Evolutionary conservation across 2,113 vertebrate genomes (phyloP), one percentile per base, ranked within the genome.

Genomic region (Hyla sarda): DNA sequence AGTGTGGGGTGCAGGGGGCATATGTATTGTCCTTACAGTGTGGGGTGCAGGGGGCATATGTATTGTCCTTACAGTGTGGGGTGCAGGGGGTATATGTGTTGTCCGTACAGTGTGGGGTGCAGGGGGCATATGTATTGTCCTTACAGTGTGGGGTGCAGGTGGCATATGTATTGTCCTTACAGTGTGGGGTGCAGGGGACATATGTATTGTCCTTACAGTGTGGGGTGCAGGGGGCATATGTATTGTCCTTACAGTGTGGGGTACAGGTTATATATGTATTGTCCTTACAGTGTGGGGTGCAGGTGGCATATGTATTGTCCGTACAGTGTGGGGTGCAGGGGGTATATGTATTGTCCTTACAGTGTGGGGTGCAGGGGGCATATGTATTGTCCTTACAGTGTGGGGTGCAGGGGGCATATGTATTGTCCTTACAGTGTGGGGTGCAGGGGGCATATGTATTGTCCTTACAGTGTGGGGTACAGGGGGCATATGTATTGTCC

Each of bases 131-230:
- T 19, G 10, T 28, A 19, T n/a, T n/a, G n/a, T n/a, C n/a, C n/a
- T n/a, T n/a, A n/a, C n/a, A n/a, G n/a, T n/a, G n/a, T 47, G 74
- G 19, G 73, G 67, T 45, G 41, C 71, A 73, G 71, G 41, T 73
- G 71, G 71, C 71, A 28, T 9, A 0, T 19, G 10, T 28, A 19
- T n/a, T n/a, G n/a, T n/a, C n/a, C n/a, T n/a, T n/a, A n/a, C n/a
- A n/a, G n/a, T n/a, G n/a, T 47, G 74, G 19, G 73, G 67, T 45
- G 41, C 71, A 73, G 71, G 41, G 45, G 71, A 37, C 71, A 28
- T 9, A 0, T 19, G 10, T 28, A 19, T n/a, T n/a, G n/a, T n/a
- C n/a, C n/a, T n/a, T n/a, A n/a, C n/a, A n/a, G n/a, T n/a, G n/a
- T 47, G 74, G 19, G 73, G 67, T 45, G 41, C 71, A 73, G 71